phyloP scores from a whole-genome alignment of 30 jellyfish, hydroid and myxozoan species.

The Aurelia aurita complex sp. Pacific region DNA sequence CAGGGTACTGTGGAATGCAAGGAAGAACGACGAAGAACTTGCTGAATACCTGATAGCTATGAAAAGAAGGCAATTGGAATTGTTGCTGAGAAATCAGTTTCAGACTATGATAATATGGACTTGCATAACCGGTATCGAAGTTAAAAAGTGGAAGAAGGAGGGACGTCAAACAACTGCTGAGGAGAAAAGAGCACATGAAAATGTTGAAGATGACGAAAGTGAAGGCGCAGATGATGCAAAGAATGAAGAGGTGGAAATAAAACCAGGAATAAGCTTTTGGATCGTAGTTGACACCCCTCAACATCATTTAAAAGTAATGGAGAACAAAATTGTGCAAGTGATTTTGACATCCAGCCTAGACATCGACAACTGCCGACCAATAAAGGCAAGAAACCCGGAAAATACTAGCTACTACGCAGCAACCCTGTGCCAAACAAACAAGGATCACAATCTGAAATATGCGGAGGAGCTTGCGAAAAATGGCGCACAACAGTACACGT shows the following conservation, averaged over 20 bases:
- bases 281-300: neutral
- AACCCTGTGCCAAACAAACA: neutral
- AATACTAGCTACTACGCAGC: neutral
- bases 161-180: neutral
- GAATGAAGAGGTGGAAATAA: neutral
- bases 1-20: conserved; percentile 13
- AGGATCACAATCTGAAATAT: neutral
- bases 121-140: conserved; percentile 10
- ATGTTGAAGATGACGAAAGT: neutral
- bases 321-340: no score
- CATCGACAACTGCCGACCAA: no score
- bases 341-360: no score
- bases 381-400: neutral
- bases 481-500: neutral
- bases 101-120: conserved; percentile 2
- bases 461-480: neutral
- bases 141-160: neutral
- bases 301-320: neutral
- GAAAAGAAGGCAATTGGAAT: conserved; percentile 25
- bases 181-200: neutral
- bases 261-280: conserved; percentile 10
- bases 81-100: neutral
- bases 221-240: neutral
- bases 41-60: conserved; percentile 7
- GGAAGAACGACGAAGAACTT: neutral